Conservation (phyloP, 2,113 vertebrate species). For the Dasyprocta punctata region DNA sequence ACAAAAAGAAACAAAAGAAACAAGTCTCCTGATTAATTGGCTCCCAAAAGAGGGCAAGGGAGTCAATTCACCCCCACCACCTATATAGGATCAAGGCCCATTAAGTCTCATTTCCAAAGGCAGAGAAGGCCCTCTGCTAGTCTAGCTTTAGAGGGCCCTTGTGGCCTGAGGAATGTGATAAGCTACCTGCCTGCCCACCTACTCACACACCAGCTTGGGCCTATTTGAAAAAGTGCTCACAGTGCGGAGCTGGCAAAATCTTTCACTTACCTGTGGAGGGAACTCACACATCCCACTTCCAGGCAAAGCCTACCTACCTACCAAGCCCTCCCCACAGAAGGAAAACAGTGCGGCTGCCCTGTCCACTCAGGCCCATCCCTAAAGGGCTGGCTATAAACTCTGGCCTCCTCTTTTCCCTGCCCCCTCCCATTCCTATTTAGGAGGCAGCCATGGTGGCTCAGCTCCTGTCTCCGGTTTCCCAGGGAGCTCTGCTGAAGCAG, state of each 20-base stretch:
- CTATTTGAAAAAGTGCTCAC: slow-evolving; percentile 26
- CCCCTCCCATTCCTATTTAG: slow-evolving; percentile 73
- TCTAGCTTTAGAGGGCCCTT: slow-evolving; percentile 6
- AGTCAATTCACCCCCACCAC: background rate
- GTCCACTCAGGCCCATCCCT: background rate
- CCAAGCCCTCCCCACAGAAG: background rate
- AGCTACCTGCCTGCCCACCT: background rate
- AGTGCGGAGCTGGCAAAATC: background rate
- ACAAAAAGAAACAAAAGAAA: background rate
- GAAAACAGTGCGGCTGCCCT: background rate
- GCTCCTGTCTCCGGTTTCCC: slow-evolving; percentile 81
- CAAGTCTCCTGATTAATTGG: slow-evolving; percentile 1
- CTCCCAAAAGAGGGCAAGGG: background rate
- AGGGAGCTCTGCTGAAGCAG: slow-evolving; percentile 79
- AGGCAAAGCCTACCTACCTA: background rate
- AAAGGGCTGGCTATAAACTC: slow-evolving; percentile 15
- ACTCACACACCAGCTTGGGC: background rate
- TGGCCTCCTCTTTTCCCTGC: background rate
- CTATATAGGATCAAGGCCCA: background rate
- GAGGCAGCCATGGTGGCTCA: slow-evolving; percentile 71
- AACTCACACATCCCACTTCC: background rate
- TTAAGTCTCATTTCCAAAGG: background rate
- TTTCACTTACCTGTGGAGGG: background rate
- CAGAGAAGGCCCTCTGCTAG: background rate
- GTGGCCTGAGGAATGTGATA: slow-evolving; percentile 33